Base-by-base conservation (phyloP, 1,140 invertebrate genomes). In the Heliconius himera region DNA sequence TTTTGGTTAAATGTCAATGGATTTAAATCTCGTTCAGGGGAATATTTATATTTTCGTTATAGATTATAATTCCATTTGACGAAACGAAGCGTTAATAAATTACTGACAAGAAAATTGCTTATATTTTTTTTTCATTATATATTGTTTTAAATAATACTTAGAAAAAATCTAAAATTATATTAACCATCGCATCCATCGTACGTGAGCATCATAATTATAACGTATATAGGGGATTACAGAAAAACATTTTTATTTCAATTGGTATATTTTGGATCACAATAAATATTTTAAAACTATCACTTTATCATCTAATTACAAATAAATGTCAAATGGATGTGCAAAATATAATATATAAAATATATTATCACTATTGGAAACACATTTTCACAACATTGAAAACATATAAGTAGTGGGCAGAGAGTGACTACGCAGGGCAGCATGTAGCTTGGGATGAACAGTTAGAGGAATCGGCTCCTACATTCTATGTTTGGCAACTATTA, bases 191-290 rank as follows among this genome's bases (percentile, higher is more conserved):
- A 46, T 16, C 3, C 4, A 16, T 46, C 3, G 13, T 46, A 46
- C 41, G 16, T 11, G 41, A 0, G 13, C 13, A 46, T 46, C 41
- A 46, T 16, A 16, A 46, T 16, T 46, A 46, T 46, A 16, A 4
- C 41, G 49, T n/a, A n/a, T 22, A 60, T 60, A 60, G 11, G 20
- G n/a, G n/a, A 60, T 22, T 11, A 60, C 54, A 76, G 38, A 20
- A 76, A 56, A 74, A 73, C 70, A 51, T 20, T 20, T 20, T 8
- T 74, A 79, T 83, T 88, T 78, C 56, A 86, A 86, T 82, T 88
- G 77, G 85, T 87, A 86, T 90, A 91, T 90, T 88, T 88, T 87
- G 81, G 77, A 88, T 91, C 89, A 91, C 87, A 93, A 93, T 92
- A 93, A 93, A 92, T 93, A 92, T 82, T 78, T 78, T 82, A 76